These are phyloP conservation scores for Perizoma flavofasciatum DNA, from an alignment of 2,888 invertebrate species.

Conservation along the genomic window DNA sequence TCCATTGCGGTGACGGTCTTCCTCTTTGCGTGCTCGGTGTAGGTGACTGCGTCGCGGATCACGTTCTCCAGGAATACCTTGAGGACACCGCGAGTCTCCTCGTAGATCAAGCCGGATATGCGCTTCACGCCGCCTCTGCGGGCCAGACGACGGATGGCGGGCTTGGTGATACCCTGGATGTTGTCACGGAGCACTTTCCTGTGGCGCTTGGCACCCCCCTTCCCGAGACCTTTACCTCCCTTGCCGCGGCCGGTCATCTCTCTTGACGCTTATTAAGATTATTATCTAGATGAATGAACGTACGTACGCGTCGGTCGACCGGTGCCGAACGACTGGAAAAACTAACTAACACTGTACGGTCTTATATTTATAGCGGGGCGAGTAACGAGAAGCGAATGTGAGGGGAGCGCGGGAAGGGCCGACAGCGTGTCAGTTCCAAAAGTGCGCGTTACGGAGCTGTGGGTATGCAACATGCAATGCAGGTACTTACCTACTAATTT, in stretches of 20 bases:
- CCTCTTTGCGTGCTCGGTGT: constrained; percentile 91
- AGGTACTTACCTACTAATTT: no score
- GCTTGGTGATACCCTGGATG: constrained; percentile 91
- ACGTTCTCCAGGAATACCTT: constrained; percentile 93
- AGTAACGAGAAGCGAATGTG: no score
- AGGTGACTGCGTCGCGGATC: constrained; percentile 93
- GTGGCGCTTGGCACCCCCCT: constrained; percentile 93
- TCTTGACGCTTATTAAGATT: no score
- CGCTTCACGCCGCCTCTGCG: constrained; percentile 88
- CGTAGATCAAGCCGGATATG: constrained; percentile 91
- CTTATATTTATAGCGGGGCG: no score
- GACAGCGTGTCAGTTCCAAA: no score
- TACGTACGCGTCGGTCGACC: no score
- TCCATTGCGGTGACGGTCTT: constrained; percentile 93
- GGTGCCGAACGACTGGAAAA: no score
- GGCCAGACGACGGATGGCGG: constrained; percentile 90
- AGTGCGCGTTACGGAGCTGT: no score
- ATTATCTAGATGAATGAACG: no score
- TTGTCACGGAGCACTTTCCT: constrained; percentile 91
- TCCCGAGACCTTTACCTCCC: constrained; percentile 91
- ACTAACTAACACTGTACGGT: no score
- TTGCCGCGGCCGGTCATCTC: constrained; percentile 92
- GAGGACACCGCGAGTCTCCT: constrained; percentile 90
- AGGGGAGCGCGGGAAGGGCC: no score
- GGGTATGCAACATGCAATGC: no score